Percentiles rank a stretch among this genome's conserved stretches.
Conservation (phyloP, 1,140 invertebrate genomes). For the Zaprionus kolodkinae region DNA sequence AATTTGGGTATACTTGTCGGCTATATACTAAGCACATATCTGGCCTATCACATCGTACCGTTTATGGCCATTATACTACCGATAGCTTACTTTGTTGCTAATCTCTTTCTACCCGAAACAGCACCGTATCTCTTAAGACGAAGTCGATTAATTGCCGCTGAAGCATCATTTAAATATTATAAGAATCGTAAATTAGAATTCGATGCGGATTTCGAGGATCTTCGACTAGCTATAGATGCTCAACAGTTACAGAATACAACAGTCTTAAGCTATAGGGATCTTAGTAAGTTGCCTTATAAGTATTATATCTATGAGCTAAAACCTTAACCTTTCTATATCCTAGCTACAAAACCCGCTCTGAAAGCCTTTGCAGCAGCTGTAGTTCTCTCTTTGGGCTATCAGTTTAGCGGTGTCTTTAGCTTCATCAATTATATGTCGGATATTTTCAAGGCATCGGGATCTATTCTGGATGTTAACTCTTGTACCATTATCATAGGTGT, state of each 20-base stretch:
- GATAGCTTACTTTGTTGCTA: slow-evolving; percentile 87
- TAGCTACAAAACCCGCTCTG: slow-evolving; percentile 59
- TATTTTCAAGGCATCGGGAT: slow-evolving; percentile 89
- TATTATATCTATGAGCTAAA: not conserved
- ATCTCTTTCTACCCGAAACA: slow-evolving; percentile 92
- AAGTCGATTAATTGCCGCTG: slow-evolving; percentile 87
- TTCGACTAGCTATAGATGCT: slow-evolving; percentile 41
- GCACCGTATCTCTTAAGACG: slow-evolving; percentile 88
- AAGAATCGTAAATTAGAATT: slow-evolving; percentile 39
- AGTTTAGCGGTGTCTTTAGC: slow-evolving; percentile 86
- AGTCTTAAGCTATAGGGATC: slow-evolving; percentile 53
- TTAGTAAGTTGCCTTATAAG: slow-evolving; percentile 51
- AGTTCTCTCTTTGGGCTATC: slow-evolving; percentile 72
- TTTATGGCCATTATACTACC: slow-evolving; percentile 88
- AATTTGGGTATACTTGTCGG: slow-evolving; percentile 92
- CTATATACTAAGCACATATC: slow-evolving; percentile 89
- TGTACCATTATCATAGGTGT: slow-evolving; percentile 90
- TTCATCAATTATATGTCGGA: slow-evolving; percentile 86
- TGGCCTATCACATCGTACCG: slow-evolving; percentile 88
- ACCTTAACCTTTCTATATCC: not conserved
- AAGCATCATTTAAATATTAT: slow-evolving; percentile 85
- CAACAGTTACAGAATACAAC: slow-evolving; percentile 38
- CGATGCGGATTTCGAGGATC: slow-evolving; percentile 44
- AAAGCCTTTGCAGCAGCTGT: slow-evolving; percentile 54
- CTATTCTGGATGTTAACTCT: slow-evolving; percentile 86